A percentile compares a stretch with the other conserved stretches of the same genome.
These are phyloP conservation scores for Aradophagus sp. DNA, from an alignment of 1,140 invertebrate genomes.

Conservation along the genomic window DNA sequence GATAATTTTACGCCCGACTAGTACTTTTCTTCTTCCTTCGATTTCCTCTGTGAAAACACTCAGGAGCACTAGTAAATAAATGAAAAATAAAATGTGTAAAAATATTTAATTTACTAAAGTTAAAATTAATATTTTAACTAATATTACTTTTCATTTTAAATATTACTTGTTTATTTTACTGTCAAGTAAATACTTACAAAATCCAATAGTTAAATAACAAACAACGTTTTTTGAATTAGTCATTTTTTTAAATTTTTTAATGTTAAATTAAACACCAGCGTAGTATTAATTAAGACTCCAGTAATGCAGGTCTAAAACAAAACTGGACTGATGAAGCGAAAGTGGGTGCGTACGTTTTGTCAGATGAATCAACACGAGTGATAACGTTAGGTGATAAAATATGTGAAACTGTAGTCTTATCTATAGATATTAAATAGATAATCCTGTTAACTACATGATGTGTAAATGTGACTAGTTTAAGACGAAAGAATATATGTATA, in stretches of 20 bases:
- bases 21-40: constrained; percentile 83
- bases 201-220: constrained; percentile 63
- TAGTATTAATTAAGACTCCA: neutral
- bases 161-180: constrained; percentile 3
- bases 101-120: neutral
- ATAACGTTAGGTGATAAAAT: constrained; percentile 14
- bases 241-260: constrained; percentile 48
- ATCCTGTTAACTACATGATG: no score
- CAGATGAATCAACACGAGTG: constrained; percentile 38
- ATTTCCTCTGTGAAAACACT: constrained; percentile 79
- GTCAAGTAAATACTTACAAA: constrained; percentile 64
- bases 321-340: constrained; percentile 14
- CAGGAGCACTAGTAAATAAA: constrained; percentile 75
- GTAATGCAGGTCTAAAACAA: constrained; percentile 3
- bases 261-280: neutral
- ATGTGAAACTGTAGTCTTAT: neutral
- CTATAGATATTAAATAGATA: no score
- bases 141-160: neutral
- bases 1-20: constrained; percentile 82
- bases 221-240: constrained; percentile 54
- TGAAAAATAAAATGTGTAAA: constrained; percentile 1
- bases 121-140: no score
- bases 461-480: no score
- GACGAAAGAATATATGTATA: no score
- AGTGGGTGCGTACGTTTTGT: constrained; percentile 27